phyloP scores from a whole-genome alignment of 2,113 vertebrate species.

The Carlito syrichta region DNA sequence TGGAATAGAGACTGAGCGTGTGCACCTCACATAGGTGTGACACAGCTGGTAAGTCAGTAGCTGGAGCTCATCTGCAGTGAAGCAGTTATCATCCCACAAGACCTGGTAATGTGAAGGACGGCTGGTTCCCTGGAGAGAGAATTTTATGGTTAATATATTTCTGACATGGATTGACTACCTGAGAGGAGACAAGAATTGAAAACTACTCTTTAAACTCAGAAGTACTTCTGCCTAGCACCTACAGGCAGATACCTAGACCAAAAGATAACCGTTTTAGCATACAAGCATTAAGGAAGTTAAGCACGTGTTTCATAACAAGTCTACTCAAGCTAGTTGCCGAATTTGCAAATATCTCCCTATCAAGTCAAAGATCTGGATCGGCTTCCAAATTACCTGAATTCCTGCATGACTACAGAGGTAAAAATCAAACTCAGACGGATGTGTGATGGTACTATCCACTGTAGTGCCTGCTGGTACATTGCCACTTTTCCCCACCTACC shows the following conservation, averaged over 20 bases:
- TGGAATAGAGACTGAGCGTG: slow-evolving; percentile 97
- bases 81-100: slow-evolving; percentile 99
- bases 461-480: slow-evolving; percentile 99
- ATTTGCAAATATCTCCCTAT: slow-evolving; percentile 3
- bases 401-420: slow-evolving; percentile 99
- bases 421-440: slow-evolving; percentile 99
- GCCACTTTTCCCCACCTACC: slow-evolving; percentile 97
- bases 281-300: not conserved
- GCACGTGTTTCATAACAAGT: slow-evolving; percentile 15
- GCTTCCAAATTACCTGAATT: slow-evolving; percentile 91
- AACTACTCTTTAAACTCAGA: not conserved
- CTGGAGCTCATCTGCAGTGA: slow-evolving; percentile 97
- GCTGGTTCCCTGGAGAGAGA: slow-evolving; percentile 92
- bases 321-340: slow-evolving; percentile 43
- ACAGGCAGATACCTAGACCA: not conserved
- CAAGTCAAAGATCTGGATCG: slow-evolving; percentile 39
- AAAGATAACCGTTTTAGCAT: slow-evolving; percentile 25
- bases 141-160: slow-evolving; percentile 21
- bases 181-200: not conserved
- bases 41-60: slow-evolving; percentile 98
- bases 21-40: slow-evolving; percentile 98
- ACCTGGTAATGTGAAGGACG: slow-evolving; percentile 99
- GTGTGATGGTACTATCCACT: slow-evolving; percentile 98
- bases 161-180: not conserved
- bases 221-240: slow-evolving; percentile 12